Conservation (phyloP, 35 echinoderm and acorn worm genomes). For the Nesometra sesokonis region DNA sequence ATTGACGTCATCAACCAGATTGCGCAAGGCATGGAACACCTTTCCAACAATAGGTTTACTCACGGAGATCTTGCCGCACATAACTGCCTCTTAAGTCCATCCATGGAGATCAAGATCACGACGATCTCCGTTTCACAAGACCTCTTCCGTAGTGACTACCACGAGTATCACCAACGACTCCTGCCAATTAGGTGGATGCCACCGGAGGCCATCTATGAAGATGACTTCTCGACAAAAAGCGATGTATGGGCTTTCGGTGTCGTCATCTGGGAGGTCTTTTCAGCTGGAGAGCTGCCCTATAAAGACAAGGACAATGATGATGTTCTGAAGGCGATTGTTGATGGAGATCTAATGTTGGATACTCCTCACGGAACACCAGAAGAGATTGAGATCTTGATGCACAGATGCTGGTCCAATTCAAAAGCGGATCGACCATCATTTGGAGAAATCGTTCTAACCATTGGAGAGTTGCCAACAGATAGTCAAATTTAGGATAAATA, state of each 20-base stretch:
- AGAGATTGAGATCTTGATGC: conserved; percentile 67
- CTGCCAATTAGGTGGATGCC: conserved; percentile 97
- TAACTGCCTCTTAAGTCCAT: conserved; percentile 88
- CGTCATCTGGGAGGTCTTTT: conserved; percentile 88
- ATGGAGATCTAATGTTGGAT: conserved; percentile 53
- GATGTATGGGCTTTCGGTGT: conserved; percentile 94
- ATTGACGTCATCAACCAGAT: conserved; percentile 86
- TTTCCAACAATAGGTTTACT: conserved; percentile 84
- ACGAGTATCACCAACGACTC: conserved; percentile 82
- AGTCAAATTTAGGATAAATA: conserved; percentile 22
- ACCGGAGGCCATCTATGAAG: conserved; percentile 82
- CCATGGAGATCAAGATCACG: conserved; percentile 92
- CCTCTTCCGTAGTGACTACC: conserved; percentile 88
- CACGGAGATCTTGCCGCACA: conserved; percentile 87
- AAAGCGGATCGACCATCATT: conserved; percentile 72
- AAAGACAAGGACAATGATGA: conserved; percentile 55
- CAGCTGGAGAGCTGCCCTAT: conserved; percentile 64
- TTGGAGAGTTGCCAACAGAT: conserved; percentile 54
- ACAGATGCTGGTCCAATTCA: conserved; percentile 72
- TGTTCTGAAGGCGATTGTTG: conserved; percentile 72
- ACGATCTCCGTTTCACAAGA: conserved; percentile 75
- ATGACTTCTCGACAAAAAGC: conserved; percentile 91
- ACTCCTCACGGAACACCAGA: conserved; percentile 63
- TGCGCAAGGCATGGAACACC: conserved; percentile 85
- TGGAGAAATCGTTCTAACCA: conserved; percentile 48